Conservation (phyloP, 2,888 invertebrate species). For the Hanleya hanleyi region DNA sequence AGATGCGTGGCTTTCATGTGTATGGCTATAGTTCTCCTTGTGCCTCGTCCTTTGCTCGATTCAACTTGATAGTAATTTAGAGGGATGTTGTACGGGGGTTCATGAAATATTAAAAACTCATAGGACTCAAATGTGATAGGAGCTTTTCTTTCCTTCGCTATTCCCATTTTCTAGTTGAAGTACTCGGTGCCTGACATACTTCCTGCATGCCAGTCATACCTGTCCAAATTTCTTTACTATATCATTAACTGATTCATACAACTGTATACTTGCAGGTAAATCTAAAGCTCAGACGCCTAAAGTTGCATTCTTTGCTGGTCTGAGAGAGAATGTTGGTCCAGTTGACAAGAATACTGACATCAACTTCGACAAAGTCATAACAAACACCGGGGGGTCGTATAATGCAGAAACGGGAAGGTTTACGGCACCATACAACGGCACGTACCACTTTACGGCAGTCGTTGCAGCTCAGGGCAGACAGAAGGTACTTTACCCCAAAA, state of each 20-base stretch:
- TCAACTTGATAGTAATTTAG: too few species aligned
- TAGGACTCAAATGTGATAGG: too few species aligned
- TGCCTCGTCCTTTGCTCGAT: too few species aligned
- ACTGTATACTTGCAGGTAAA: slow-evolving; percentile 42
- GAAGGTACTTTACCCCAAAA: slow-evolving; percentile 62
- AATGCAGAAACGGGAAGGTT: slow-evolving; percentile 61
- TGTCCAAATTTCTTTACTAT: too few species aligned
- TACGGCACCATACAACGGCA: slow-evolving; percentile 67
- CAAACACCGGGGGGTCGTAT: slow-evolving; percentile 67
- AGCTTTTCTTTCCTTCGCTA: too few species aligned
- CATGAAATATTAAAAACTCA: too few species aligned
- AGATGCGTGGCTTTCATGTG: too few species aligned
- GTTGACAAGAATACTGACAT: slow-evolving; percentile 60
- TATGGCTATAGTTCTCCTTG: too few species aligned
- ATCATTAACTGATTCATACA: neutral
- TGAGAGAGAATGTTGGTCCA: slow-evolving; percentile 64
- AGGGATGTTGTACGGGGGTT: too few species aligned
- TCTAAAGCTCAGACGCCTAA: slow-evolving; percentile 43
- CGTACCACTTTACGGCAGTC: slow-evolving; percentile 69
- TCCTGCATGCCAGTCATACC: too few species aligned
- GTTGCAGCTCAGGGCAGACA: slow-evolving; percentile 70
- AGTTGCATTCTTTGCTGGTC: slow-evolving; percentile 70
- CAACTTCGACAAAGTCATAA: slow-evolving; percentile 65
- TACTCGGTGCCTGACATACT: too few species aligned
- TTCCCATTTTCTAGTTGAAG: too few species aligned